Evolutionary conservation across 1,140 invertebrate species (phyloP).

Genomic region (Formica exsecta): DNA sequence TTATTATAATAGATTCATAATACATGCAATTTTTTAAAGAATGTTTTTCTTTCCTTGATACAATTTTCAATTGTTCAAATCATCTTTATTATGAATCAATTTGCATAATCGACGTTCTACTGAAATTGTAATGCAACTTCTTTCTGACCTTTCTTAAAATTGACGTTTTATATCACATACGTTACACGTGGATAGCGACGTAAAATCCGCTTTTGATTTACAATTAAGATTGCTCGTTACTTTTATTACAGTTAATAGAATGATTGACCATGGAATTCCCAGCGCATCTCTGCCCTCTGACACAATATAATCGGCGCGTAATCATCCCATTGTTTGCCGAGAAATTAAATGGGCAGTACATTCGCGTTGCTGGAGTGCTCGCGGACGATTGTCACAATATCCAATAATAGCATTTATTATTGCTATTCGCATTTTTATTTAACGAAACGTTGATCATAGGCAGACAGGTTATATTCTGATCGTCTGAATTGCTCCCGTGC

Average conservation of each 20-base stretch:
- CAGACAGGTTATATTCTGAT: slow-evolving; percentile 47
- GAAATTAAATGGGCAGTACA: slow-evolving; percentile 61
- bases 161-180: neutral
- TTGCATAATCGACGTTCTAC: neutral
- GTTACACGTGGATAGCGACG: slow-evolving; percentile 17
- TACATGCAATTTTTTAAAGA: neutral
- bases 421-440: slow-evolving; percentile 57
- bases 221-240: slow-evolving; percentile 61
- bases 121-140: neutral
- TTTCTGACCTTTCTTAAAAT: slow-evolving; percentile 42
- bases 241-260: slow-evolving; percentile 61
- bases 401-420: slow-evolving; percentile 62
- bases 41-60: neutral
- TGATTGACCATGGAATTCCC: slow-evolving; percentile 58
- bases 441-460: slow-evolving; percentile 49
- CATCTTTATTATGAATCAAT: neutral
- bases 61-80: slow-evolving; percentile 1
- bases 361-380: slow-evolving; percentile 51
- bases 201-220: slow-evolving; percentile 56
- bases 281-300: slow-evolving; percentile 55
- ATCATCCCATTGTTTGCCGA: slow-evolving; percentile 64
- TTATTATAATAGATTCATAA: no score
- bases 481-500: slow-evolving; percentile 46
- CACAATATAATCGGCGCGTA: slow-evolving; percentile 60
- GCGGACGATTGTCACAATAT: slow-evolving; percentile 51